A percentile compares a stretch with the other conserved stretches of the same genome.
phyloP scores from a whole-genome alignment of 1,140 invertebrate genomes.

The Orchestia grillus region DNA sequence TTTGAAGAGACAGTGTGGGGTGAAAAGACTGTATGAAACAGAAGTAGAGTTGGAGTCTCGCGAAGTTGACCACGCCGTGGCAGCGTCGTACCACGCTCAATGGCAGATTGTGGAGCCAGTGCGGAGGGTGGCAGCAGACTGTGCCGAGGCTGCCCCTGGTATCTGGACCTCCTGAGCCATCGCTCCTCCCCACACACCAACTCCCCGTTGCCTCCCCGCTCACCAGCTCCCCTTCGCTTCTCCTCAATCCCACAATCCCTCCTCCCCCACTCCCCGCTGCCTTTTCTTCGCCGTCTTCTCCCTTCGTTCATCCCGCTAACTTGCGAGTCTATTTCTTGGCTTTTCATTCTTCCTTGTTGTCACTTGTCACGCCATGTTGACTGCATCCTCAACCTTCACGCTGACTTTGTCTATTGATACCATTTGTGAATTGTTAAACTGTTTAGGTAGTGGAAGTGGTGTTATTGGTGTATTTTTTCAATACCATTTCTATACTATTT shows the following conservation, averaged over 20 bases:
- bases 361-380: background rate
- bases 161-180: conserved; percentile 32
- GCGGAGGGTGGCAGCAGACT: conserved; percentile 46
- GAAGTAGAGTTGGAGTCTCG: conserved; percentile 45
- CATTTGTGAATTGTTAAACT: too few relatives aligned
- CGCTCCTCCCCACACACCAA: background rate
- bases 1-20: background rate
- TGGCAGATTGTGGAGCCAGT: conserved; percentile 38
- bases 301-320: background rate
- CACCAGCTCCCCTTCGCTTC: background rate
- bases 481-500: too few relatives aligned
- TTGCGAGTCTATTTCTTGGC: background rate
- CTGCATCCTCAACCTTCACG: background rate
- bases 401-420: background rate
- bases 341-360: background rate
- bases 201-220: background rate
- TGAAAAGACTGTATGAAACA: background rate
- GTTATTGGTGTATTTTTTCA: background rate
- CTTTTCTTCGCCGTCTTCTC: background rate
- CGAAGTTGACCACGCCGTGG: conserved; percentile 32
- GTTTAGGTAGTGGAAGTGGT: background rate
- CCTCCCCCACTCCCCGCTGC: background rate
- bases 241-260: background rate
- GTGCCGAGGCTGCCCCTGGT: conserved; percentile 20
- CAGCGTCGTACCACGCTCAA: background rate